Conservation (phyloP, 2,113 vertebrate genomes). For the Sciurus niger region DNA sequence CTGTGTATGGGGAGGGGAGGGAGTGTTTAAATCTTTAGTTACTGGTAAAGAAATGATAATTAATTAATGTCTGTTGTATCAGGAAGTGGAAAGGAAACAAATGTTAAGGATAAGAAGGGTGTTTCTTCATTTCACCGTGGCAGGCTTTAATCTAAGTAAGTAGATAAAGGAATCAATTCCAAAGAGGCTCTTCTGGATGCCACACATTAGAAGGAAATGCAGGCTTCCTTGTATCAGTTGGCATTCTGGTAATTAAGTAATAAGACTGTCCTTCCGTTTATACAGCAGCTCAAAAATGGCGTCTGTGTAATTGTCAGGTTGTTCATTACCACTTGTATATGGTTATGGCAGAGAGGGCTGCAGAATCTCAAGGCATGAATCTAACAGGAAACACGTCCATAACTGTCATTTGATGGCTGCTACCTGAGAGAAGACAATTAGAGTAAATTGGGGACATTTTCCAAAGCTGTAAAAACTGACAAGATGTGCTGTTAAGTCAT, state of each 20-base stretch:
- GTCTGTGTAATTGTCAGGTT: conserved; percentile 26
- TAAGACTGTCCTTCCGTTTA: conserved; percentile 44
- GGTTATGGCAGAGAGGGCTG: conserved; percentile 44
- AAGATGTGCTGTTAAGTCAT: conserved; percentile 57
- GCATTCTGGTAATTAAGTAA: conserved; percentile 75
- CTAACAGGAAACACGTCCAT: conserved; percentile 72
- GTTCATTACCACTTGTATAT: conserved; percentile 9
- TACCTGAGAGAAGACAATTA: conserved; percentile 82
- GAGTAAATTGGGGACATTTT: conserved; percentile 70
- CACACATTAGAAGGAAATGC: conserved; percentile 43
- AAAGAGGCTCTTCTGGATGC: conserved; percentile 33
- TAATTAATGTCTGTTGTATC: conserved; percentile 38
- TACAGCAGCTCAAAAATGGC: conserved; percentile 67
- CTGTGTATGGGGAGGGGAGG: too few relatives aligned
- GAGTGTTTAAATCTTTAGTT: conserved; percentile 37
- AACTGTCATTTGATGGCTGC: conserved; percentile 69
- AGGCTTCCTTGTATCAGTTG: conserved; percentile 42
- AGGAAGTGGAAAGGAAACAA: background rate
- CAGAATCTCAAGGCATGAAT: background rate
- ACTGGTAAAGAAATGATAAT: conserved; percentile 69
- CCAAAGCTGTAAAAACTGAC: conserved; percentile 74
- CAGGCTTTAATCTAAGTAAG: conserved; percentile 41
- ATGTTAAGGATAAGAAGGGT: background rate
- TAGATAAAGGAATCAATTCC: conserved; percentile 51
- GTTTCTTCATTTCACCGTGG: background rate